A percentile compares a stretch with the other conserved stretches of the same genome.
phyloP scores from a whole-genome alignment of 1,140 invertebrate species.

The Fopius arisanus region DNA sequence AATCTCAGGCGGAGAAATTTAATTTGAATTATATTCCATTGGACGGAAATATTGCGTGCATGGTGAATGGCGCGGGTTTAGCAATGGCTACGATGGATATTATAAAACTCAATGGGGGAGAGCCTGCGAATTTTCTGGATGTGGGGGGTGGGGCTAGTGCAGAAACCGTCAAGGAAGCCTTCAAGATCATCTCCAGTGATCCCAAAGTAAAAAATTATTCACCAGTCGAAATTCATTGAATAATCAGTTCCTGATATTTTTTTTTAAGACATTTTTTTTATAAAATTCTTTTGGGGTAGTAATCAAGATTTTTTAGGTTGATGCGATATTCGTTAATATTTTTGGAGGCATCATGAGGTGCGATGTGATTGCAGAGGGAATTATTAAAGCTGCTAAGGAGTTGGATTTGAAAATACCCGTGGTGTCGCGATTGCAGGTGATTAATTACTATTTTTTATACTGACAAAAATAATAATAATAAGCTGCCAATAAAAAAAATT shows the following conservation, averaged over 20 bases:
- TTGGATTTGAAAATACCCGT: constrained; percentile 87
- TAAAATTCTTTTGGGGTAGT: background rate
- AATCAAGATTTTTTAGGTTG: constrained; percentile 44
- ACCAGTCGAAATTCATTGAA: too few relatives aligned
- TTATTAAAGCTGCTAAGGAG: constrained; percentile 88
- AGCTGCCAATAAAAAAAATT: too few relatives aligned
- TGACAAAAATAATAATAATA: too few relatives aligned
- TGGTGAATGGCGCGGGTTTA: constrained; percentile 97
- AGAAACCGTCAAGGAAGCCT: constrained; percentile 91
- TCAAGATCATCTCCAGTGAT: constrained; percentile 92
- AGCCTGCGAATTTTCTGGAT: constrained; percentile 95
- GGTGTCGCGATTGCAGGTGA: constrained; percentile 94
- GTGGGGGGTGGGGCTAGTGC: constrained; percentile 94
- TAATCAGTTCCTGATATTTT: too few relatives aligned
- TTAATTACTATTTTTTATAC: background rate
- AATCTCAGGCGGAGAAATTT: constrained; percentile 92
- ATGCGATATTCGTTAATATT: constrained; percentile 94
- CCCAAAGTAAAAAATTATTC: constrained; percentile 87
- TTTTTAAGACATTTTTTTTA: too few relatives aligned
- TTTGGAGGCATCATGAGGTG: constrained; percentile 99
- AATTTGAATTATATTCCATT: constrained; percentile 97
- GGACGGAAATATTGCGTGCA: constrained; percentile 85
- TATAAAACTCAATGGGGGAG: constrained; percentile 91
- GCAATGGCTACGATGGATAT: constrained; percentile 99
- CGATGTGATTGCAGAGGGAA: constrained; percentile 94